Base-by-base conservation (phyloP, 2,797 vertebrate genomes). In the Xiphorhynchus erythropygius region DNA sequence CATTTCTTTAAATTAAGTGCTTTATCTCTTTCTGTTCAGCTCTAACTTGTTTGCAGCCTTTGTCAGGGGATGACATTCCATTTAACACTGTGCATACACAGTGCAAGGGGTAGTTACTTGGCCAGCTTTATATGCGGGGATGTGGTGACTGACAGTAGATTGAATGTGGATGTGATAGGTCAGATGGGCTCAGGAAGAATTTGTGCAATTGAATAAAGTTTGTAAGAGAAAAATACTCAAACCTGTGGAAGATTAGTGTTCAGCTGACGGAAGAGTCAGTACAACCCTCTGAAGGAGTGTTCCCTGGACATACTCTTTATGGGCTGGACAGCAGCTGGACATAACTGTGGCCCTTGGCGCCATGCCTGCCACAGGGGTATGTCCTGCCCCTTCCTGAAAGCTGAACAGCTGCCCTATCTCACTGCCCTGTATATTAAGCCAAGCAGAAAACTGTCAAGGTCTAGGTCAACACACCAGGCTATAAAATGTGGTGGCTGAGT, bases 401-500 rank as follows among this genome's bases (percentile, higher is more conserved):
- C 18, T 4, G 1, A 93, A 57, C 18, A 73, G 33, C 59, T 93
- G 71, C 76, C 1, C 1, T 23, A 69, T 46, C 42, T 90, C 59
- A 39, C 3, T 1, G 68, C 65, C 80, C 60, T 83, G 56, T 47
- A 4, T 6, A 35, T 35, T 23, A 70, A 42, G 55, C n/a, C 50
- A 50, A 32, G n/a, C 5, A 3, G 39, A 87, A 76, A 73, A 35
- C 33, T 52, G 62, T 62, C 63, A 53, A 65, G 46, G 15, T 57
- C 68, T 24, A 50, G 11, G 19, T 79, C 78, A 52, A 37, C 25
- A 33, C 1, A 3, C 47, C 32, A 71, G 30, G 30, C 39, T 84
- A 30, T 75, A 41, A 60, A 73, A 64, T 0, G 1, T 6, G 7
- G 25, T 1, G 0, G 12, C 37, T 2, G 0, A 0, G 27, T 13